Base-by-base conservation (phyloP, 92 coral and sea anemone genomes). In the Porites lobata region DNA sequence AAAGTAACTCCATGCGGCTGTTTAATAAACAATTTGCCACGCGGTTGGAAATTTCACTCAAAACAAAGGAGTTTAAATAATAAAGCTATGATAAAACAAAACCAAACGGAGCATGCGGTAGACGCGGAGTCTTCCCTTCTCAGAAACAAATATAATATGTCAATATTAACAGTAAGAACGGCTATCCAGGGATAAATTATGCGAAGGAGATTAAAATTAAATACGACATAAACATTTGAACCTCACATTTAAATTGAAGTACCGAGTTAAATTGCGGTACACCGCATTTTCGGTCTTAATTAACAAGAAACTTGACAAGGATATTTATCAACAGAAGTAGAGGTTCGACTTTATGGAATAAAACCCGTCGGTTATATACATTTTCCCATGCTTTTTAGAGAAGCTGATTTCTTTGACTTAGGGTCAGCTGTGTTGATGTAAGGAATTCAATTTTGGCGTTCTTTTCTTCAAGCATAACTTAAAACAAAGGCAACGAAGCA, bases 351-450 rank as follows among this genome's bases (percentile, higher is more conserved):
- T 69, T n/a, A 54, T 12, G 47, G 71, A 82, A 69, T 29, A 69
- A 50, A 51, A 47, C 21, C 17, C 82, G 71, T 11, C 7, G 13
- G 75, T 7, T 79, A 6, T 4, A 7, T 47, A 15, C 7, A 9
- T 65, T 20, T 47, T 50, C 26, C 7, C 17, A 58, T 29, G 32
- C 15, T 51, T 59, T 76, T 77, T 50, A 50, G 32, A 6, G 3
- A 70, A 67, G 64, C 43, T 84, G 53, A 59, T 50, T 38, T 84
- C 65, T 84, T 84, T 63, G 64, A 18, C 38, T 63, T 59, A 6
- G 14, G 18, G 53, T 86, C 93, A 86, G 93, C 93, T 90, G 93
- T 90, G 80, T 90, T 90, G 85, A 75, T 76, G 81, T 69, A 90
- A 58, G 68, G 50, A 74, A 79, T 57, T 71, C 74, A 72, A 74